A percentile compares a stretch with the other conserved stretches of the same genome.
These are phyloP conservation scores for Enteromius fasciolatus DNA, from an alignment of 2,797 vertebrate genomes.

Conservation along the genomic window DNA sequence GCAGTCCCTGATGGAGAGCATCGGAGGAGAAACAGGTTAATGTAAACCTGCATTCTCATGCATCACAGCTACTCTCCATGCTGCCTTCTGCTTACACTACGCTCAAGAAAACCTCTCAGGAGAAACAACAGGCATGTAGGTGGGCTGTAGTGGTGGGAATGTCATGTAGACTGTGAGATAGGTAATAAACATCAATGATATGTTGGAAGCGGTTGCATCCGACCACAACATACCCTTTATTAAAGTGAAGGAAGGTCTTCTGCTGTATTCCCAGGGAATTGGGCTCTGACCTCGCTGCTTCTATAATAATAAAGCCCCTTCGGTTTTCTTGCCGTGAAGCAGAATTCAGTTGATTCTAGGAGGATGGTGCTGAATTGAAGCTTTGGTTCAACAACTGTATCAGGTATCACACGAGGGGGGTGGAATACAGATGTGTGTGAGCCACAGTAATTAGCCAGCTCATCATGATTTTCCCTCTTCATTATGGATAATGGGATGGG, in stretches of 20 bases:
- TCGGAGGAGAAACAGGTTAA: slow-evolving; percentile 55
- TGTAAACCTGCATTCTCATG: slow-evolving; percentile 60
- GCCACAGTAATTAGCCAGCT: slow-evolving; percentile 56
- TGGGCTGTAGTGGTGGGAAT: slow-evolving; percentile 6
- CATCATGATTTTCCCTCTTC: slow-evolving; percentile 68
- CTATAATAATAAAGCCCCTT: slow-evolving; percentile 41
- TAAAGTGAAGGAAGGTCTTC: slow-evolving; percentile 41
- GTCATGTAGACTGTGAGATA: slow-evolving; percentile 12
- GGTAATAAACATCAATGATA: slow-evolving; percentile 39
- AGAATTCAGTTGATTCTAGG: slow-evolving; percentile 46
- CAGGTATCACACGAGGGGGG: slow-evolving; percentile 48
- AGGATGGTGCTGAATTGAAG: slow-evolving; percentile 52
- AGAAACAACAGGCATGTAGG: slow-evolving; percentile 12
- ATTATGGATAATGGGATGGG: slow-evolving; percentile 72
- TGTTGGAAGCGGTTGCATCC: slow-evolving; percentile 9
- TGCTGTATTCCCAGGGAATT: slow-evolving; percentile 24
- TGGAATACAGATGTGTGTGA: slow-evolving; percentile 49
- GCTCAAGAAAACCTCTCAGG: slow-evolving; percentile 13
- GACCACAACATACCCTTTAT: slow-evolving; percentile 21
- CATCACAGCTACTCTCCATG: slow-evolving; percentile 50
- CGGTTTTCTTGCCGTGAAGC: slow-evolving; percentile 47
- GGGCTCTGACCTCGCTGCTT: slow-evolving; percentile 14
- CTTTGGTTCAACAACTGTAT: slow-evolving; percentile 49
- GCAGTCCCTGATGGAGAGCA: slow-evolving; percentile 57
- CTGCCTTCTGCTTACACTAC: slow-evolving; percentile 6